Evolutionary conservation across 2,113 vertebrate genomes (phyloP).

Genomic region (Tragulus kanchil): DNA sequence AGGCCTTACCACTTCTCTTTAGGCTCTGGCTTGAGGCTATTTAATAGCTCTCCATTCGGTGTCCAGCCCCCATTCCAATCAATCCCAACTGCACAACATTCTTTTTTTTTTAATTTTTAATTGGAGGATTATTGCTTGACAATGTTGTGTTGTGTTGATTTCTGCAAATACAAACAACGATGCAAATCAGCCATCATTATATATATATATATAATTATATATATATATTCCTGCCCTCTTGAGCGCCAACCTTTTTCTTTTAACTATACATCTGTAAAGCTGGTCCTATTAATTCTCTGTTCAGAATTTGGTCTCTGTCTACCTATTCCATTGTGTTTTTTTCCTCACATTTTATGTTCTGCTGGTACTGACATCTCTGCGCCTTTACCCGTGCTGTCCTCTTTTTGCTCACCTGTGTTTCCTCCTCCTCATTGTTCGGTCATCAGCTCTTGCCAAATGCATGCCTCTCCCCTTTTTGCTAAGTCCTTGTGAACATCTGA

Average conservation of each 20-base stretch:
- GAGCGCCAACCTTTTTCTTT: neutral
- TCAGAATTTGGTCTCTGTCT: neutral
- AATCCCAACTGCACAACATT: too few relatives aligned
- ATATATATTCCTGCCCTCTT: neutral
- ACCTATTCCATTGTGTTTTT: neutral
- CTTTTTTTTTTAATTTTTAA: neutral
- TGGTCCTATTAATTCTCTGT: neutral
- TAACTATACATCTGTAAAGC: neutral
- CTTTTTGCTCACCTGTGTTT: neutral
- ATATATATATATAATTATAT: neutral
- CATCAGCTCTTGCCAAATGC: neutral
- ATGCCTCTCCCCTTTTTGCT: fast-evolving
- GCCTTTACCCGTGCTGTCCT: fast-evolving
- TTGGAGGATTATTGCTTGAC: neutral
- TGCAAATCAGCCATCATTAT: neutral
- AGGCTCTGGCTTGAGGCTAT: neutral
- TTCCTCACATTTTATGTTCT: neutral
- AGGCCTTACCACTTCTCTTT: neutral
- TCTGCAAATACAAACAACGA: neutral
- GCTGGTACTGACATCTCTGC: too few relatives aligned
- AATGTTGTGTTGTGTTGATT: neutral
- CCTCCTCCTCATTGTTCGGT: fast-evolving
- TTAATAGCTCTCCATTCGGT: neutral
- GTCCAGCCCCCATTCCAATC: fast-evolving
- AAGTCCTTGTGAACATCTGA: neutral